These are phyloP conservation scores for Pollimyrus isidori DNA, from an alignment of 2,113 vertebrate species.

Conservation along the genomic window DNA sequence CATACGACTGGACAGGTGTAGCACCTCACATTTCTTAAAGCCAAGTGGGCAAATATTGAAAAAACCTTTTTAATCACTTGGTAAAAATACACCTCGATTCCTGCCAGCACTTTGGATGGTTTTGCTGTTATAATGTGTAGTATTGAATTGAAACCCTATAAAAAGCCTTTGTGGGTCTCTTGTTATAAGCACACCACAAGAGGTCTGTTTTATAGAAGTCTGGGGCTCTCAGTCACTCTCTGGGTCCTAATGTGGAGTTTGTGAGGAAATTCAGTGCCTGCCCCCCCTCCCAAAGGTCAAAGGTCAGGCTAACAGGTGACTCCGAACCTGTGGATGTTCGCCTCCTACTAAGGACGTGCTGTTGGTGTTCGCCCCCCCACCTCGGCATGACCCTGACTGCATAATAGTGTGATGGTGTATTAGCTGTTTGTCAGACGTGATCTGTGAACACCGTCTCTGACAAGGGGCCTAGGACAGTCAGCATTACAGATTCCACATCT, in stretches of 20 bases:
- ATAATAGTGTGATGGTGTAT: neutral
- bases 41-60: neutral
- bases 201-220: neutral
- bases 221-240: neutral
- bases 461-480: neutral
- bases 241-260: neutral
- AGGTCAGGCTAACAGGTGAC: neutral
- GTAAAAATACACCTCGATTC: neutral
- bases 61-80: neutral
- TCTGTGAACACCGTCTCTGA: neutral
- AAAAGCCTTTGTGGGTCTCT: neutral
- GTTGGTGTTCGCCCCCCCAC: neutral
- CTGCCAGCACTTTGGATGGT: neutral
- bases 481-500: neutral
- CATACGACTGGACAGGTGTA: neutral
- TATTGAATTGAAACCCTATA: neutral
- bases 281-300: neutral
- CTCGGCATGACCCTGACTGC: neutral
- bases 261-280: neutral
- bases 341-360: neutral
- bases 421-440: neutral
- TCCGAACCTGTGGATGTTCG: neutral
- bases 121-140: neutral
- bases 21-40: neutral
- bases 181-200: neutral